These are phyloP conservation scores for Sepiola atlantica DNA, from an alignment of 2,888 invertebrate species.

Conservation along the genomic window DNA sequence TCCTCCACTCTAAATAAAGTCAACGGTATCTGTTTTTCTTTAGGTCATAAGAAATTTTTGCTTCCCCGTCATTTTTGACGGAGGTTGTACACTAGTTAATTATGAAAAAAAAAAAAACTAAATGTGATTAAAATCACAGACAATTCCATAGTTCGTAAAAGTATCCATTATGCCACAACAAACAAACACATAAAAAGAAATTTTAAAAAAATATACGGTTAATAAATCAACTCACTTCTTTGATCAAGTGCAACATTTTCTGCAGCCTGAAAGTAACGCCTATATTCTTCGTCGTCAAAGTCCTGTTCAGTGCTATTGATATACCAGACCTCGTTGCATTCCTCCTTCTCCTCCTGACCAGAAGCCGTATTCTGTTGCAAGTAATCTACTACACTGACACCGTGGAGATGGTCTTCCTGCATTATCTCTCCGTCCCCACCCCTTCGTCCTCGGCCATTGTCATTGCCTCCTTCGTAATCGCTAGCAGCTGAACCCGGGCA, in stretches of 20 bases:
- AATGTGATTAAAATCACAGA: no score
- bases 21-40: no score
- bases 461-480: neutral
- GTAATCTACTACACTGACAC: neutral
- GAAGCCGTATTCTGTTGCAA: conserved; percentile 6
- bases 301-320: conserved; percentile 46
- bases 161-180: no score
- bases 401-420: neutral
- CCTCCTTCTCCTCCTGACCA: conserved; percentile 34
- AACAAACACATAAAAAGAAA: no score
- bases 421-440: conserved; percentile 46
- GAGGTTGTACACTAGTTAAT: no score
- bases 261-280: conserved; percentile 62
- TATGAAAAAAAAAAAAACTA: no score
- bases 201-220: no score
- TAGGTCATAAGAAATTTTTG: no score
- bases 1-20: no score
- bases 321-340: conserved; percentile 59
- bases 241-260: conserved; percentile 55
- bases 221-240: conserved; percentile 58
- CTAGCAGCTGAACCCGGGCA: neutral
- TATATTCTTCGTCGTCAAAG: conserved; percentile 54
- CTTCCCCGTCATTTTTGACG: no score
- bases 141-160: no score
- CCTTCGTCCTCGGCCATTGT: conserved; percentile 52